phyloP scores from a whole-genome alignment of 1,140 invertebrate genomes.

The Venustaconcha ellipsiformis region DNA sequence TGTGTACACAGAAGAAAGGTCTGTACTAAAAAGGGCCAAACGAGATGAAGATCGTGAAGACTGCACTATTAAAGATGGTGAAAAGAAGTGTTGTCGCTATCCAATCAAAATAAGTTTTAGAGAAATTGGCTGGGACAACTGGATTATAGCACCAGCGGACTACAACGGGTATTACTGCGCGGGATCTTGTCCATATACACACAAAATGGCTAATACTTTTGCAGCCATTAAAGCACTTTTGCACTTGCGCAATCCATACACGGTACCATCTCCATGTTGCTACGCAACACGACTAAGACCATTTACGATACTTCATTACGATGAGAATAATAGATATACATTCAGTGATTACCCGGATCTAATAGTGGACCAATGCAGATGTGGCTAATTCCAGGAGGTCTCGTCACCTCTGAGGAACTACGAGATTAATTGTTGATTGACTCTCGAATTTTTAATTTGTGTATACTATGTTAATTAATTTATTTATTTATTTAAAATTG shows the following conservation, averaged over 20 bases:
- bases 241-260: slow-evolving; percentile 45
- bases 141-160: slow-evolving; percentile 54
- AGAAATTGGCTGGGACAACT: slow-evolving; percentile 59
- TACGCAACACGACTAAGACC: slow-evolving; percentile 39
- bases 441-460: no score
- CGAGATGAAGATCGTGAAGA: slow-evolving; percentile 26
- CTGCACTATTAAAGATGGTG: slow-evolving; percentile 42
- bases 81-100: slow-evolving; percentile 56
- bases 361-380: slow-evolving; percentile 44
- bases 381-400: slow-evolving; percentile 16
- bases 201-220: slow-evolving; percentile 61
- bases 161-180: slow-evolving; percentile 60
- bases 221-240: slow-evolving; percentile 55
- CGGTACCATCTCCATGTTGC: slow-evolving; percentile 40
- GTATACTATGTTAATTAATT: no score
- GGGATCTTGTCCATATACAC: slow-evolving; percentile 53
- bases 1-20: slow-evolving; percentile 20
- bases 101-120: slow-evolving; percentile 53
- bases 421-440: no score
- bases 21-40: slow-evolving; percentile 40
- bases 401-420: not conserved
- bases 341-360: slow-evolving; percentile 44
- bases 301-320: slow-evolving; percentile 42
- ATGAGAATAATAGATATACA: slow-evolving; percentile 27
- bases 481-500: no score